Evolutionary conservation across 1,140 invertebrate genomes (phyloP), one percentile per base, ranked within the genome.

Genomic region (Bilobella aurantiaca): DNA sequence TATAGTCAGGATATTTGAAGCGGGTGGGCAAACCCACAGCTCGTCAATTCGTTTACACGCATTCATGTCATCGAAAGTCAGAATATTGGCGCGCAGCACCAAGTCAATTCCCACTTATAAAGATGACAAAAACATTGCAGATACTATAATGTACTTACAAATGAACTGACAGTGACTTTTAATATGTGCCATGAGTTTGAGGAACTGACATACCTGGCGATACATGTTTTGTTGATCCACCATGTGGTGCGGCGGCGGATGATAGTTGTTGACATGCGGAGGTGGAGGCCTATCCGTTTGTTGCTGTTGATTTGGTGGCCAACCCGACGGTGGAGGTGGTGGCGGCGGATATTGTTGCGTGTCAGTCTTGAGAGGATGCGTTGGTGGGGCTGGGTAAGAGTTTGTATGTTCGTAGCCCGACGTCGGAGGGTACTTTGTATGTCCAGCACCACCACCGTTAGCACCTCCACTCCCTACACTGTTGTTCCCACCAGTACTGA

Each of bases 401-500:
- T 25, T 42, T 29, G 59, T 42, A 25, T 66, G 64, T 18, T 67
- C 65, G 42, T 67, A 70, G 64, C 62, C 58, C 59, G 49, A 56
- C 2, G 60, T 65, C 5, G 70, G 70, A 53, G 70, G 70, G 23
- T 67, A 67, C n/a, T 60, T 56, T 2, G n/a, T 25, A 42, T 65
- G 65, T 30, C 63, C 69, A 69, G 68, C 71, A 74, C 66, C 58
- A 63, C 64, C 62, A 8, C 72, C 67, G 61, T 68, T 69, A 53
- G 60, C 32, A 57, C 53, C 64, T 21, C 58, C 70, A 75, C 29
- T 72, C 81, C 74, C 73, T 80, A 79, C 47, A 74, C 78, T 28
- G 81, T 32, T 86, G 84, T 67, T 88, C 89, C 1, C 29, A n/a
- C 53, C n/a, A n/a, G n/a, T n/a, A n/a, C n/a, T 53, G 28, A 25